A percentile compares a stretch with the other conserved stretches of the same genome.
These are phyloP conservation scores for Pantelozetes paolii DNA, from an alignment of 2,888 invertebrate species.

Conservation along the genomic window DNA sequence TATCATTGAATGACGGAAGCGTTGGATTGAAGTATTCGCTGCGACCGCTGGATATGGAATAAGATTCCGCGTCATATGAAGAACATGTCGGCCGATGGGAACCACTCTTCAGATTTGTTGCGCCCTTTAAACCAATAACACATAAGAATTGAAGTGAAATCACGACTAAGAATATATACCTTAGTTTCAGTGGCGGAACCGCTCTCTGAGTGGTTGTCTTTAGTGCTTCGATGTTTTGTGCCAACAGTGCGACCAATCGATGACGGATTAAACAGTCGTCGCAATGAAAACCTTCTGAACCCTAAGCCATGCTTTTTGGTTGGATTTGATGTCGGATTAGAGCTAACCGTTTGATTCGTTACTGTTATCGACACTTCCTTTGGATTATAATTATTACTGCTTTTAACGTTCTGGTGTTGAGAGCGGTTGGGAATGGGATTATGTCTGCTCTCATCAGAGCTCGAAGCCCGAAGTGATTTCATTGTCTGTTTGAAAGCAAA, in stretches of 20 bases:
- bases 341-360: neutral
- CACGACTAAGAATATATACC: too few species aligned
- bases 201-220: constrained; percentile 7
- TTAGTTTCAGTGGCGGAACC: constrained; percentile 13
- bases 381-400: neutral
- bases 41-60: constrained; percentile 34
- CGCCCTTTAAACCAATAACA: constrained; percentile 6
- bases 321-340: neutral
- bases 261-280: constrained; percentile 46
- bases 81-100: constrained; percentile 17
- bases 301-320: constrained; percentile 44
- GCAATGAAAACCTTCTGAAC: constrained; percentile 45
- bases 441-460: neutral
- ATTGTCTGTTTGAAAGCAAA: neutral
- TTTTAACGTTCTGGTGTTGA: neutral
- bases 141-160: too few species aligned
- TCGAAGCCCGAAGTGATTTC: constrained; percentile 15
- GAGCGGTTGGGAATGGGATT: neutral
- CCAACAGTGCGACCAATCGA: constrained; percentile 44
- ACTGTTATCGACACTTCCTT: constrained; percentile 1
- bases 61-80: constrained; percentile 29
- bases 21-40: constrained; percentile 5
- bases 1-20: neutral
- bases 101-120: neutral
- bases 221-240: constrained; percentile 13